phyloP scores from a whole-genome alignment of 2,888 invertebrate genomes.

The Octonoba sinensis region DNA sequence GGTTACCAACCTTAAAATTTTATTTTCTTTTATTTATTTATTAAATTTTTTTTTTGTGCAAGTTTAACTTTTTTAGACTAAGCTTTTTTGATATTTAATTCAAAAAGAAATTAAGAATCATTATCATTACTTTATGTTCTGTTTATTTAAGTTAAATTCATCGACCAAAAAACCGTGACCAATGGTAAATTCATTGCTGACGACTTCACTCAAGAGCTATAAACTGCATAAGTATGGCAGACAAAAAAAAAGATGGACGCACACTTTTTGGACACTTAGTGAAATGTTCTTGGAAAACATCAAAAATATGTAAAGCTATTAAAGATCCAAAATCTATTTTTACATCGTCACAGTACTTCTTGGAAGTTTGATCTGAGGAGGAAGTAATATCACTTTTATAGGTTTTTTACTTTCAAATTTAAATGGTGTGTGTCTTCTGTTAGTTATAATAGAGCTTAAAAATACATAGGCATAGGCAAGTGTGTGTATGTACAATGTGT shows the following conservation, averaged over 20 bases:
- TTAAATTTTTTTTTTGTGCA: too few species aligned
- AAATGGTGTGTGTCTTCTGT: slow-evolving; percentile 17
- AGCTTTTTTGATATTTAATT: too few species aligned
- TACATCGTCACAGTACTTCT: slow-evolving; percentile 22
- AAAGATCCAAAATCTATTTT: slow-evolving; percentile 24
- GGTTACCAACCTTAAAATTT: too few species aligned
- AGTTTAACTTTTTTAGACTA: too few species aligned
- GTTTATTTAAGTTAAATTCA: too few species aligned
- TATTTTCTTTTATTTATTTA: too few species aligned
- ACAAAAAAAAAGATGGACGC: slow-evolving; percentile 14
- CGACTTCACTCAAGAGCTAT: too few species aligned
- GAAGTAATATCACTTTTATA: slow-evolving; percentile 23
- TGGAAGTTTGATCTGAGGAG: background rate
- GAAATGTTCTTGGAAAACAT: slow-evolving; percentile 12
- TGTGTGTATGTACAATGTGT: slow-evolving; percentile 8
- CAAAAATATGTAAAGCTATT: slow-evolving; percentile 19
- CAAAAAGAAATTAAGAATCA: too few species aligned
- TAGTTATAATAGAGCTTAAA: slow-evolving; percentile 21
- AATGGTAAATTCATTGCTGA: too few species aligned
- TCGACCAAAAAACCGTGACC: too few species aligned
- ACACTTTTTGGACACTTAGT: slow-evolving; percentile 23
- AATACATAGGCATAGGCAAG: slow-evolving; percentile 1
- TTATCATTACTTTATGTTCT: too few species aligned
- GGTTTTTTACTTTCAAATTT: slow-evolving; percentile 18
- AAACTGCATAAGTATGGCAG: background rate